Base-by-base conservation (phyloP, 1,140 invertebrate genomes). In the Drosophila tristis region DNA sequence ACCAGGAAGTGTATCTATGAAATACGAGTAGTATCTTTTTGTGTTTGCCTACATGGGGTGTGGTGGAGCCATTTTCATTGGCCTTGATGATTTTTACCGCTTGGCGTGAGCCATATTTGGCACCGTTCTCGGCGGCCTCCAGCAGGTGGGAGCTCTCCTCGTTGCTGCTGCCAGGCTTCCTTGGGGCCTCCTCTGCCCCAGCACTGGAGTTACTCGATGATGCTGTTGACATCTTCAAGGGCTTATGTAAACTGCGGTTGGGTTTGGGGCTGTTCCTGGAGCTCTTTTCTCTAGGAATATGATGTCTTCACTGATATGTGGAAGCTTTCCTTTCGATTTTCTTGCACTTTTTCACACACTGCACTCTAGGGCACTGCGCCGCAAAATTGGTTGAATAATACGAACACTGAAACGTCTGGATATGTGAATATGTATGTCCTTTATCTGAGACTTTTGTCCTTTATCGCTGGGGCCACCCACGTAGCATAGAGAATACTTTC, bases 61-160 rank as follows among this genome's bases (percentile, higher is more conserved):
- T 51, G 49, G 60, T 29, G 25, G 63, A 68, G 53, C 65, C 80
- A 85, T 78, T 85, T n/a, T 58, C 78, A 67, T 77, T 61, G 65
- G 47, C 72, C 70, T 82, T 87, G 53, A 87, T 39, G 45, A 87
- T 87, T 79, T 87, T 91, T 79, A 91, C 86, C 71, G 90, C 80
- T 85, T 90, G 82, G 31, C 84, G 79, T 67, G 86, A 91, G 50
- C 90, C 90, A 70, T 91, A 91, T 55, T 91, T 91, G 72, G 78
- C 90, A 8, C 80, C 90, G 64, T 78, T 91, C 13, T 77, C 90
- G 45, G 65, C 67, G 16, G 90, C 73, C 56, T 91, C 90, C 80
- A 91, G 76, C 73, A 91, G 80, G 72, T 90, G 90, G 62, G 90
- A 91, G 72, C 84, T 91, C 76, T 91, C 90, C 75, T 91, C 90